Conservation (phyloP, 1,140 invertebrate species). For the Pogonognathellus flavescens region DNA sequence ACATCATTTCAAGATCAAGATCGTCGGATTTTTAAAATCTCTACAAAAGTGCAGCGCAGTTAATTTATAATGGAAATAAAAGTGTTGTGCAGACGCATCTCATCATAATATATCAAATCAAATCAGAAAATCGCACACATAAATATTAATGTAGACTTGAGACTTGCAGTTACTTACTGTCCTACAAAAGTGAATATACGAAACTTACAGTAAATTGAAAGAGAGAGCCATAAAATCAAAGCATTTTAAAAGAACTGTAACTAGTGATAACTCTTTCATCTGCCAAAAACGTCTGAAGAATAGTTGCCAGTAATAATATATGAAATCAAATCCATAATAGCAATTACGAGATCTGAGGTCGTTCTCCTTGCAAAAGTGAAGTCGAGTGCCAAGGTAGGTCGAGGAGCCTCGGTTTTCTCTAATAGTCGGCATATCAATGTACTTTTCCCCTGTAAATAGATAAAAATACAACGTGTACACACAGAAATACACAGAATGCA, state of each 20-base stretch:
- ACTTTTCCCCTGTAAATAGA: conserved; percentile 81
- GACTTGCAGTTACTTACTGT: no score
- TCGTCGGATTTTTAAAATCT: no score
- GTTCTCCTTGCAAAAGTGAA: conserved; percentile 87
- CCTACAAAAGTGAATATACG: no score
- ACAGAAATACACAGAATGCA: no score
- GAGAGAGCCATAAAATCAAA: conserved; percentile 9
- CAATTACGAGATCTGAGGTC: conserved; percentile 79
- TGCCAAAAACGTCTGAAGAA: conserved; percentile 24
- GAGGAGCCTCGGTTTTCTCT: conserved; percentile 82
- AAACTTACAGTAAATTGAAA: not conserved
- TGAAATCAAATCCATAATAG: not conserved
- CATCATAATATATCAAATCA: no score
- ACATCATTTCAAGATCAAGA: no score
- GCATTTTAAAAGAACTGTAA: not conserved
- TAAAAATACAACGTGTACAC: conserved; percentile 7
- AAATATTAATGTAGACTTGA: no score
- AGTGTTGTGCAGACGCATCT: no score
- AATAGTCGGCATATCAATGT: conserved; percentile 84
- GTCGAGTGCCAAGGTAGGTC: conserved; percentile 86
- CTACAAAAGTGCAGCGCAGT: no score
- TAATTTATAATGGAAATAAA: no score
- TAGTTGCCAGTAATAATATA: conserved; percentile 31
- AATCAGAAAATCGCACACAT: no score
- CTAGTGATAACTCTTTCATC: conserved; percentile 15